These are phyloP conservation scores for Euphonia xanthogaster DNA, from an alignment of 2,797 vertebrate species.

Conservation along the genomic window DNA sequence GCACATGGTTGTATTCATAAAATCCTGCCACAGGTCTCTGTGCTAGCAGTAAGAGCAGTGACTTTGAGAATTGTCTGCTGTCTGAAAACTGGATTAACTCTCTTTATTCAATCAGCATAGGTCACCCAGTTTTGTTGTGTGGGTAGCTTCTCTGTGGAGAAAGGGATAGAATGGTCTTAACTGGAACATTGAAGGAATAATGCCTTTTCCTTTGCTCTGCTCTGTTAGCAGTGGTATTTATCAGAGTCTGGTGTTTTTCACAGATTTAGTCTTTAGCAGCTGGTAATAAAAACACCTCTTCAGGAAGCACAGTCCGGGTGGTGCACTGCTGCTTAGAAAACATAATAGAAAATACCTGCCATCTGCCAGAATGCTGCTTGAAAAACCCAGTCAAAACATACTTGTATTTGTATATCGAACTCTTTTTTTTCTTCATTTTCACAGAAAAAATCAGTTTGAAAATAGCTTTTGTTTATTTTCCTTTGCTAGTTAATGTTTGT, in stretches of 20 bases:
- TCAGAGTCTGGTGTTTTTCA: not conserved
- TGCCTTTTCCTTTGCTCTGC: not conserved
- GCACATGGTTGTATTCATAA: not conserved
- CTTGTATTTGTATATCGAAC: not conserved
- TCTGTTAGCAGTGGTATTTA: not conserved
- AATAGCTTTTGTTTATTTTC: not conserved
- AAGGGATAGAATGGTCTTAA: not conserved
- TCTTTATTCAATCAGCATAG: not conserved
- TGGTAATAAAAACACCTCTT: constrained; percentile 1
- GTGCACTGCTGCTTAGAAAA: not conserved
- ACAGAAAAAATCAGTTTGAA: not conserved
- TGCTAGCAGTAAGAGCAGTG: not conserved
- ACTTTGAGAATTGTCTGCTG: not conserved
- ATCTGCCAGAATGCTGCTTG: not conserved
- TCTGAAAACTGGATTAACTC: constrained; percentile 4
- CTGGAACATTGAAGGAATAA: not conserved
- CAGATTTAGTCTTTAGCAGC: not conserved
- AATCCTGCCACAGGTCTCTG: not conserved
- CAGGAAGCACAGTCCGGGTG: not conserved
- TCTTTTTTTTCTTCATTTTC: not conserved
- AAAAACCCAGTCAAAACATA: not conserved
- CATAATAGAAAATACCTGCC: not conserved
- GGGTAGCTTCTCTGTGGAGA: not conserved
- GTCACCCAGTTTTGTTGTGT: not conserved
- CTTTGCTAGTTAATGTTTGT: not conserved